These are phyloP conservation scores for Bryconaethiops microstoma DNA, from an alignment of 2,797 vertebrate genomes.

Conservation along the genomic window DNA sequence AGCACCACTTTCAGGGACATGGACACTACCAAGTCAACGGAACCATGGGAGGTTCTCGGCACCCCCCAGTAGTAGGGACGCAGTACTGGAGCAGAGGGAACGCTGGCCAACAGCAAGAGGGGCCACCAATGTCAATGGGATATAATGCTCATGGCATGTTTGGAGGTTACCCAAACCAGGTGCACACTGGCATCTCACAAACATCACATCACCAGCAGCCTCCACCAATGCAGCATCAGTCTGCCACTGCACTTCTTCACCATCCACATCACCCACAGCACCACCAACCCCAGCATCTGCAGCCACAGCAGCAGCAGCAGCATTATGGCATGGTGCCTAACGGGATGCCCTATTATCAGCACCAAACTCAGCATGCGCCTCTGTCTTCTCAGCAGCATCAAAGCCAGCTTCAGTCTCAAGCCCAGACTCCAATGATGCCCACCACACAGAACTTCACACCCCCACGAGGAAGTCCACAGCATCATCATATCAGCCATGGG, in stretches of 20 bases:
- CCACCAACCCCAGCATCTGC: constrained; percentile 71
- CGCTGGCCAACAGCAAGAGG: constrained; percentile 81
- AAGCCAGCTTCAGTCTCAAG: constrained; percentile 59
- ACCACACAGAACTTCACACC: constrained; percentile 75
- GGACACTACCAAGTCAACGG: constrained; percentile 90
- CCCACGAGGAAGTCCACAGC: constrained; percentile 76
- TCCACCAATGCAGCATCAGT: constrained; percentile 60
- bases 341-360: constrained; percentile 80
- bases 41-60: constrained; percentile 78
- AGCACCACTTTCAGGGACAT: constrained; percentile 83
- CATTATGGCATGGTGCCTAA: constrained; percentile 80
- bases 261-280: constrained; percentile 65
- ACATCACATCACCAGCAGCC: constrained; percentile 76
- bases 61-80: constrained; percentile 74
- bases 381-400: constrained; percentile 49
- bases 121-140: constrained; percentile 73
- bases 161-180: constrained; percentile 80
- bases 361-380: constrained; percentile 65
- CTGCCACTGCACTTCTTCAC: constrained; percentile 65
- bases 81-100: constrained; percentile 89
- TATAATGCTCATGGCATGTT: constrained; percentile 79
- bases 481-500: constrained; percentile 69
- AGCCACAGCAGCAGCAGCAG: constrained; percentile 74
- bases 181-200: constrained; percentile 75
- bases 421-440: constrained; percentile 70